Conservation (phyloP, 2,888 invertebrate genomes). For the Gnatocerus cornutus region DNA sequence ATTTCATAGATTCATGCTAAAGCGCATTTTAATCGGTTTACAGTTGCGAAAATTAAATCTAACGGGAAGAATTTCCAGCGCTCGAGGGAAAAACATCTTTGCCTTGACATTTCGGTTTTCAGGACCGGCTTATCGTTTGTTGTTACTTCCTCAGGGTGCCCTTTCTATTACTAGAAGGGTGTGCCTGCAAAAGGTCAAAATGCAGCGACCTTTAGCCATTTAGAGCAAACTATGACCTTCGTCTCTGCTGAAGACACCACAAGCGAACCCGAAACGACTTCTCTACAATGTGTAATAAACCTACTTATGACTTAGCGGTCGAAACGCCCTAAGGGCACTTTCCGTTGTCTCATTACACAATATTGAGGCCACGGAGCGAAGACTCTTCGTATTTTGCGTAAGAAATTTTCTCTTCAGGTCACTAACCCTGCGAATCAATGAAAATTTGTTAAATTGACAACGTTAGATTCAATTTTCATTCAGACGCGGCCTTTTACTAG, state of each 20-base stretch:
- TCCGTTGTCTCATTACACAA: constrained; percentile 22
- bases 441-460: not conserved
- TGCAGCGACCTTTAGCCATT: too few species aligned
- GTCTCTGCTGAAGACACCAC: too few species aligned
- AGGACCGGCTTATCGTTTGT: not conserved
- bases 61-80: constrained; percentile 4
- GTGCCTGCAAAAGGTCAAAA: too few species aligned
- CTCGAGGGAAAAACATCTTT: too few species aligned
- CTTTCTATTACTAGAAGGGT: too few species aligned
- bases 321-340: constrained; percentile 4
- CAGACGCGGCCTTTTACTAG: constrained; percentile 23
- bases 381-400: not conserved
- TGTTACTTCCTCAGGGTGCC: too few species aligned
- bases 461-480: too few species aligned
- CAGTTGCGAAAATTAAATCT: not conserved
- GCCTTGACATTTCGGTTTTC: not conserved
- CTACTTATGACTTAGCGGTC: constrained; percentile 29
- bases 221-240: too few species aligned
- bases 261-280: constrained; percentile 5
- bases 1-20: too few species aligned
- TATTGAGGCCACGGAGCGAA: not conserved
- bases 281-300: constrained; percentile 31
- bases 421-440: not conserved
- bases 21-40: too few species aligned
- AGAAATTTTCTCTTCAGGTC: not conserved